Conservation (phyloP, 2,888 invertebrate species). For the Lysandra bellargus region DNA sequence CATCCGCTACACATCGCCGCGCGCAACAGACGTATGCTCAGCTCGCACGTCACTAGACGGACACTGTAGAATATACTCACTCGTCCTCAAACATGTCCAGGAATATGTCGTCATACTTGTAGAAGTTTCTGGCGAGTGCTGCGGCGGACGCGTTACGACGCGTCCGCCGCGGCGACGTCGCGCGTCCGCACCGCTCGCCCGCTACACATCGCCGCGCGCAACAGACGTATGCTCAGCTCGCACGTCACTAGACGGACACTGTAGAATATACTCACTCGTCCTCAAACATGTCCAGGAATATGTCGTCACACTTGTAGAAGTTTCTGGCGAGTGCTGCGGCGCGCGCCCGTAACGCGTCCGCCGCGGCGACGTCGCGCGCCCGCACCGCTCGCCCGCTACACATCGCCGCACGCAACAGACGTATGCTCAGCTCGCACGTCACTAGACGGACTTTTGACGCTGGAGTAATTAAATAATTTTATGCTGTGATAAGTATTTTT, state of each 20-base stretch:
- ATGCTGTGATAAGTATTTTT: too few relatives aligned
- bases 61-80: conserved; percentile 62
- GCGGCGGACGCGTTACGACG: too few relatives aligned
- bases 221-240: conserved; percentile 91
- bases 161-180: conserved; percentile 80
- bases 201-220: conserved; percentile 76
- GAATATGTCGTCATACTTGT: conserved; percentile 98
- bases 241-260: conserved; percentile 93
- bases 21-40: conserved; percentile 89
- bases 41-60: conserved; percentile 94
- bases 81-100: conserved; percentile 98
- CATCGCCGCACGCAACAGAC: conserved; percentile 83
- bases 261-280: conserved; percentile 68
- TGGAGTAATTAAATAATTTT: too few relatives aligned
- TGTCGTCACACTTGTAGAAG: conserved; percentile 98
- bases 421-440: conserved; percentile 93
- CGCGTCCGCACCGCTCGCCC: conserved; percentile 81
- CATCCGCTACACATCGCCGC: conserved; percentile 79
- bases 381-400: conserved; percentile 82
- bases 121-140: conserved; percentile 94
- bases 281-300: conserved; percentile 99
- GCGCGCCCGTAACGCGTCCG: conserved; percentile 82
- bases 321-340: conserved; percentile 92
- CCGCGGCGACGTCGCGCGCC: conserved; percentile 79
- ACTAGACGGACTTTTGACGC: conserved; percentile 94